phyloP scores from a whole-genome alignment of 2,113 vertebrate species.

The Bubo blakistoni region DNA sequence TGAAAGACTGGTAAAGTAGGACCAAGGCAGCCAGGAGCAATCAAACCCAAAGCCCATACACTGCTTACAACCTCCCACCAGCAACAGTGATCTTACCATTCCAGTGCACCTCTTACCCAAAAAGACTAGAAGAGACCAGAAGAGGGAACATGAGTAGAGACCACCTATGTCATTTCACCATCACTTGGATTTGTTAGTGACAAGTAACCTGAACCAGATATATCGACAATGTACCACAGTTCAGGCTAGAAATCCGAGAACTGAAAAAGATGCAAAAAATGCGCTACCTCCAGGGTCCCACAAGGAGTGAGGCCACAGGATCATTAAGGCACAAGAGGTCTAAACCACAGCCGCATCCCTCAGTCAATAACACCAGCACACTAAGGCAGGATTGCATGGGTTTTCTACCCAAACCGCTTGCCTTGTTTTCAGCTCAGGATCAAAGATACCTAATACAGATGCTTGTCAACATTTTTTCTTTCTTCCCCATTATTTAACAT shows the following conservation, averaged over 20 bases:
- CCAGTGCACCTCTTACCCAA: not conserved
- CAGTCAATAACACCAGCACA: not conserved
- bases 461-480: not conserved
- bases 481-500: not conserved
- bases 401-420: not conserved
- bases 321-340: not conserved
- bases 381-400: not conserved
- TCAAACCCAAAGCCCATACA: not conserved
- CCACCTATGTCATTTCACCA: no score
- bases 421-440: not conserved
- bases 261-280: not conserved
- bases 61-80: not conserved
- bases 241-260: not conserved
- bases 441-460: not conserved
- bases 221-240: not conserved
- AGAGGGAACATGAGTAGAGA: not conserved
- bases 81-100: rapidly evolving
- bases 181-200: no score
- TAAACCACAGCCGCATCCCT: not conserved
- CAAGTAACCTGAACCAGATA: not conserved
- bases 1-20: not conserved
- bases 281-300: not conserved
- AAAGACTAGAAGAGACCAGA: no score
- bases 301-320: not conserved
- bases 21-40: not conserved